Percentiles rank a stretch among this genome's conserved stretches.
Evolutionary conservation across 2,797 vertebrate species (phyloP).

Genomic region (Mus minutoides): DNA sequence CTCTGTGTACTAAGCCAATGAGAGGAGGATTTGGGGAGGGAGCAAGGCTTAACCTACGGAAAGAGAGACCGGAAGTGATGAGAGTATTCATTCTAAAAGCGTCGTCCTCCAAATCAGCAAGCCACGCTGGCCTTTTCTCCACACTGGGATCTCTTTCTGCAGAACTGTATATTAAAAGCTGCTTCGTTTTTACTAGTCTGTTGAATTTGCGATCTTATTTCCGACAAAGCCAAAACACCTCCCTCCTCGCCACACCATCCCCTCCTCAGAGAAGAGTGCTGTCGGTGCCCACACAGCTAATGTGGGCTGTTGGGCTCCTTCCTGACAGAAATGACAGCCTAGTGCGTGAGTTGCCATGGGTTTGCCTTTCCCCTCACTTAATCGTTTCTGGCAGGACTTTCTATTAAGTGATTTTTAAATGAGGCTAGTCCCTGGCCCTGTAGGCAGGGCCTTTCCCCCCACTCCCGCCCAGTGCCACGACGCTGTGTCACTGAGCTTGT

Average conservation of each 20-base stretch:
- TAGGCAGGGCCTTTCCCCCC: background rate
- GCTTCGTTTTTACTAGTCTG: background rate
- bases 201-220: background rate
- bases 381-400: background rate
- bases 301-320: background rate
- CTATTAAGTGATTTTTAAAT: conserved; percentile 52
- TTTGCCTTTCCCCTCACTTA: background rate
- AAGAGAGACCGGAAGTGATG: background rate
- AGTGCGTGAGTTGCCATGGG: background rate
- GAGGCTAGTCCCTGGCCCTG: background rate
- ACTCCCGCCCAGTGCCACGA: conserved; percentile 51
- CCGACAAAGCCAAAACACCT: background rate
- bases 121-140: background rate
- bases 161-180: background rate
- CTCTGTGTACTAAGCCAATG: background rate
- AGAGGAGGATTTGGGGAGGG: background rate
- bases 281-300: background rate
- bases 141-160: background rate
- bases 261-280: background rate
- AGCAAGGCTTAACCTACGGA: background rate
- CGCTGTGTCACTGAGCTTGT: background rate
- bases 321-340: background rate
- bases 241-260: rapidly evolving
- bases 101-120: background rate
- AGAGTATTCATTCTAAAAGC: background rate